These are phyloP conservation scores for Cotesia typhae DNA, from an alignment of 1,140 invertebrate species.

Conservation along the genomic window DNA sequence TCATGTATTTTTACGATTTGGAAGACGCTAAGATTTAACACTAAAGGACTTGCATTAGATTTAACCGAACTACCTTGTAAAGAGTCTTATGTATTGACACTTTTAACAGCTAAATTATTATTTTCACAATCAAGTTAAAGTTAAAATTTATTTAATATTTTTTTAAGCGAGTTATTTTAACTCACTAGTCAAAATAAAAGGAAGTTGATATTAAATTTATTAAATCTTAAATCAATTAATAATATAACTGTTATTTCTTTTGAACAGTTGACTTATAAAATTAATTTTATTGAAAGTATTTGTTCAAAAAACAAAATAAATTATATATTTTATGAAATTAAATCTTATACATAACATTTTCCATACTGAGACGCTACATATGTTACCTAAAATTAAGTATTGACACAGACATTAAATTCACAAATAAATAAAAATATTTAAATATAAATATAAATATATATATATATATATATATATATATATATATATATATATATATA, in stretches of 20 bases:
- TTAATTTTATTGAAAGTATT: slow-evolving; percentile 11
- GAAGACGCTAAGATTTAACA: slow-evolving; percentile 66
- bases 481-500: neutral
- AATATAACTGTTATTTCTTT: neutral
- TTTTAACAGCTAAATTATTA: neutral
- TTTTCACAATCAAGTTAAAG: neutral
- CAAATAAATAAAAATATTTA: neutral
- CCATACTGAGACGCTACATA: slow-evolving; percentile 31
- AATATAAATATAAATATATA: neutral
- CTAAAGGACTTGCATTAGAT: slow-evolving; percentile 20
- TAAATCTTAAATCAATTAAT: neutral
- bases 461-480: neutral
- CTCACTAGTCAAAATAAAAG: neutral
- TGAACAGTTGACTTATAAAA: neutral
- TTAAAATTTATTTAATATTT: neutral
- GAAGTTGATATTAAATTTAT: neutral
- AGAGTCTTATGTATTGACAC: neutral
- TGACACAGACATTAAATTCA: slow-evolving; percentile 19
- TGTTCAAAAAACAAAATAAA: neutral
- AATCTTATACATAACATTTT: neutral
- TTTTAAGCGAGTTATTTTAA: too few relatives aligned
- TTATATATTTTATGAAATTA: slow-evolving; percentile 6
- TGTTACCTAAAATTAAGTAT: slow-evolving; percentile 32
- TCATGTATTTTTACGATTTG: slow-evolving; percentile 83
- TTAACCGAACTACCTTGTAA: slow-evolving; percentile 16